Conservation (phyloP, 2,113 vertebrate genomes). For the Scophthalmus maximus region DNA sequence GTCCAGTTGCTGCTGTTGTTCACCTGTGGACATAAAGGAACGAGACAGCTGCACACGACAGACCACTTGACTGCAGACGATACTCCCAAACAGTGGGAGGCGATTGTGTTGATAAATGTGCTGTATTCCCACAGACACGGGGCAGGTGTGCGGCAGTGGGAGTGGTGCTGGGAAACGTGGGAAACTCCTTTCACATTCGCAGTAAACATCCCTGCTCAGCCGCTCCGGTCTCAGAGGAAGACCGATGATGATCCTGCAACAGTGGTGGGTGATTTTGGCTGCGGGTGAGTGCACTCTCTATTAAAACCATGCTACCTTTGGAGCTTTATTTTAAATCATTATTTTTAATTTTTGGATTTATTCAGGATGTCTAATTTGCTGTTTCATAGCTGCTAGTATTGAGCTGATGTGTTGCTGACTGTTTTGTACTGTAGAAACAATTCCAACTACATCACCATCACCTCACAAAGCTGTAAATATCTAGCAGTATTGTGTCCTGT, state of each 20-base stretch:
- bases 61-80: not conserved
- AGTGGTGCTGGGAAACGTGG: slow-evolving; percentile 59
- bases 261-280: slow-evolving; percentile 24
- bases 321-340: not conserved
- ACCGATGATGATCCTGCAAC: slow-evolving; percentile 32
- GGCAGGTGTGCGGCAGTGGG: slow-evolving; percentile 75
- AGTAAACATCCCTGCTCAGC: slow-evolving; percentile 27
- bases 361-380: no score
- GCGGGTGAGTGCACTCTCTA: slow-evolving; percentile 58
- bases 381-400: no score
- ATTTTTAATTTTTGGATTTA: not conserved
- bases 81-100: not conserved
- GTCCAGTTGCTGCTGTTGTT: not conserved
- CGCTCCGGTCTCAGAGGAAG: slow-evolving; percentile 1
- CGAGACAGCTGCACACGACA: not conserved
- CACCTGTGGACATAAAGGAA: not conserved
- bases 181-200: slow-evolving; percentile 69
- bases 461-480: no score
- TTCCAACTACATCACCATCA: no score
- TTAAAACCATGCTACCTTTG: not conserved
- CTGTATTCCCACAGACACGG: slow-evolving; percentile 31
- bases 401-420: no score
- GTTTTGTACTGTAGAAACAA: no score
- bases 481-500: no score
- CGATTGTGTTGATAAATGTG: not conserved